These are phyloP conservation scores for Campaea margaritaria DNA, from an alignment of 2,888 invertebrate species.

Conservation along the genomic window DNA sequence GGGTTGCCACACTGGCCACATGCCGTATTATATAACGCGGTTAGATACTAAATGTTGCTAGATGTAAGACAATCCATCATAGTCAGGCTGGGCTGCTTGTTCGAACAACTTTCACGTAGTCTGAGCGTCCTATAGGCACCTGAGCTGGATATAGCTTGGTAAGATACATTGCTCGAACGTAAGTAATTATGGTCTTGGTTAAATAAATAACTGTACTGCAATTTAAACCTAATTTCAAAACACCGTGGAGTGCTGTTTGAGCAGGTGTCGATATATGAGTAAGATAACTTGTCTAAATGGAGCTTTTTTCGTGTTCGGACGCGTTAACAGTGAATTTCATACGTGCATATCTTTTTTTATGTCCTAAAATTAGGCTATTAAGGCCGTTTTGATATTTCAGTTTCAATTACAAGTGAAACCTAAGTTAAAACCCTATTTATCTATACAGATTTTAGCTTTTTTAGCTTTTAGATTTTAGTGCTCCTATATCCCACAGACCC, in stretches of 20 bases:
- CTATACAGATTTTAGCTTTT: constrained; percentile 1
- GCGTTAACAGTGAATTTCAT: no score
- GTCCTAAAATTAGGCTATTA: no score
- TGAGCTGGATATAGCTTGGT: no score
- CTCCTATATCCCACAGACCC: neutral
- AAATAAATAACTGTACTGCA: neutral
- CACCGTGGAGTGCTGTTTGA: neutral
- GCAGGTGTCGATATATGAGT: neutral
- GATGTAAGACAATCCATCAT: constrained; percentile 32
- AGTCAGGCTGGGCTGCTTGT: constrained; percentile 16
- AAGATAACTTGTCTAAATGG: neutral
- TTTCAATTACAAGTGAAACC: neutral
- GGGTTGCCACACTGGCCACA: constrained; percentile 11
- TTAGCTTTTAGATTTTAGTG: no score
- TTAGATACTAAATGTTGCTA: constrained; percentile 23
- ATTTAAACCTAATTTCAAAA: neutral
- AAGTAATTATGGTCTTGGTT: no score
- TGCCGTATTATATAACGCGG: constrained; percentile 23
- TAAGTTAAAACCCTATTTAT: constrained; percentile 1
- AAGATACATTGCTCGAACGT: no score
- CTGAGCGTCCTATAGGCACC: neutral
- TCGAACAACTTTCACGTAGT: constrained; percentile 32
- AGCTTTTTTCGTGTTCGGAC: no score
- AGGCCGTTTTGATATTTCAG: neutral
- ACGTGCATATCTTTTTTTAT: no score